phyloP scores from a whole-genome alignment of 2,113 vertebrate species.

The Cricetomys ansorgei region DNA sequence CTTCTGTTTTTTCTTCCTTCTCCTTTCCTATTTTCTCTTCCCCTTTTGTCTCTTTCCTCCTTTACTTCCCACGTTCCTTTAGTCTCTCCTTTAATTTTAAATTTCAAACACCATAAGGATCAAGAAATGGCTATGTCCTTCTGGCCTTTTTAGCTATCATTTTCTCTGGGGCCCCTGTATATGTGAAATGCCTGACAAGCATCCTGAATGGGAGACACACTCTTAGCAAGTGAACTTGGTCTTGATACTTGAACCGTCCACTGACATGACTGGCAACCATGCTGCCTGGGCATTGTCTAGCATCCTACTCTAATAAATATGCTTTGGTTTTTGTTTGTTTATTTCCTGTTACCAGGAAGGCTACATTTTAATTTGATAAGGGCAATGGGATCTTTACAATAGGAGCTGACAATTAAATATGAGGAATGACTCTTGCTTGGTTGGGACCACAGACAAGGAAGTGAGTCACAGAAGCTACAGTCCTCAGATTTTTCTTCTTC shows the following conservation, averaged over 20 bases:
- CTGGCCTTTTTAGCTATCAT: constrained; percentile 22
- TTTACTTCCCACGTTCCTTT: rapidly evolving
- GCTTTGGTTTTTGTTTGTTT: neutral
- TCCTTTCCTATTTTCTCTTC: rapidly evolving
- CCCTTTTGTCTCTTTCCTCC: rapidly evolving
- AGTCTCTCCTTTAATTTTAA: neutral
- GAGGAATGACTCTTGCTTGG: neutral
- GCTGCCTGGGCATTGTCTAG: neutral
- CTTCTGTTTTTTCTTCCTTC: neutral
- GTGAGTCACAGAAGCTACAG: neutral
- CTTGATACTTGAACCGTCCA: neutral
- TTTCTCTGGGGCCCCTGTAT: constrained; percentile 28
- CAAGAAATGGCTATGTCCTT: constrained; percentile 7
- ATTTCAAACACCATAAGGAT: neutral
- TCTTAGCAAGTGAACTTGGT: neutral
- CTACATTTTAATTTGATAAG: constrained; percentile 18
- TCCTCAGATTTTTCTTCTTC: neutral
- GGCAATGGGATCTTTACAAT: neutral
- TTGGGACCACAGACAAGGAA: neutral
- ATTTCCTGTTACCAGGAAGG: neutral
- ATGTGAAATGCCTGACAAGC: neutral
- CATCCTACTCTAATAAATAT: neutral
- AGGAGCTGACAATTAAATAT: neutral
- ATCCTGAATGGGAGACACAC: neutral
- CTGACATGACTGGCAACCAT: neutral